These are phyloP conservation scores for Osmoderma eremita DNA, from an alignment of 2,888 invertebrate genomes.

Conservation along the genomic window DNA sequence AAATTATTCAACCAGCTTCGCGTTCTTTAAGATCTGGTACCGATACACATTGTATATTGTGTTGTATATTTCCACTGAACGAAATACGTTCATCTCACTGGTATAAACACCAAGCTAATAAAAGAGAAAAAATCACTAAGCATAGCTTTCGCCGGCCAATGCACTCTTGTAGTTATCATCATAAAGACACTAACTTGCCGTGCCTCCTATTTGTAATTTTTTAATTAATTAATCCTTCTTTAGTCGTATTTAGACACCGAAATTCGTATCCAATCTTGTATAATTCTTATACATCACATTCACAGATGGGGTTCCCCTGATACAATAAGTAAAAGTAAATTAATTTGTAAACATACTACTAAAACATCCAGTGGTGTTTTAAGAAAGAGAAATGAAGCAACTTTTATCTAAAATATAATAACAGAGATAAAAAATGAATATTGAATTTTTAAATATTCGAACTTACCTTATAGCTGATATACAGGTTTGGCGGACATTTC, in stretches of 20 bases:
- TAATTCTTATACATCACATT: background rate
- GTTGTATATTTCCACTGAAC: conserved; percentile 57
- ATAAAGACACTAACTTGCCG: conserved; percentile 44
- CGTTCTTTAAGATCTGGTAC: background rate
- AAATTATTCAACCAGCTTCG: background rate
- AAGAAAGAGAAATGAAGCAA: no score
- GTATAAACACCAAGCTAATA: conserved; percentile 62
- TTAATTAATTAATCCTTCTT: conserved; percentile 32
- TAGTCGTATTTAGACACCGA: conserved; percentile 41
- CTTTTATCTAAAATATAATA: no score
- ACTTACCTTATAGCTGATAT: no score
- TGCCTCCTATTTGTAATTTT: conserved; percentile 43
- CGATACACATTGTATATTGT: conserved; percentile 26
- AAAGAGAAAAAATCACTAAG: conserved; percentile 51
- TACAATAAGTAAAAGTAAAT: background rate
- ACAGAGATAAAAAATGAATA: no score
- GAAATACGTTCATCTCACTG: conserved; percentile 58
- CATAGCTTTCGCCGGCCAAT: conserved; percentile 57
- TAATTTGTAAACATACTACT: no score
- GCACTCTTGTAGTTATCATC: conserved; percentile 50
- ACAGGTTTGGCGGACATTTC: no score
- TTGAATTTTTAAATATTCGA: no score
- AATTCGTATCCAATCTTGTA: background rate
- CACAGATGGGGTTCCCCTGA: background rate
- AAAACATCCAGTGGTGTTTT: no score